A percentile compares a stretch with the other conserved stretches of the same genome.
phyloP scores from a whole-genome alignment of 2,797 vertebrate genomes.

The Pagetopsis macropterus region DNA sequence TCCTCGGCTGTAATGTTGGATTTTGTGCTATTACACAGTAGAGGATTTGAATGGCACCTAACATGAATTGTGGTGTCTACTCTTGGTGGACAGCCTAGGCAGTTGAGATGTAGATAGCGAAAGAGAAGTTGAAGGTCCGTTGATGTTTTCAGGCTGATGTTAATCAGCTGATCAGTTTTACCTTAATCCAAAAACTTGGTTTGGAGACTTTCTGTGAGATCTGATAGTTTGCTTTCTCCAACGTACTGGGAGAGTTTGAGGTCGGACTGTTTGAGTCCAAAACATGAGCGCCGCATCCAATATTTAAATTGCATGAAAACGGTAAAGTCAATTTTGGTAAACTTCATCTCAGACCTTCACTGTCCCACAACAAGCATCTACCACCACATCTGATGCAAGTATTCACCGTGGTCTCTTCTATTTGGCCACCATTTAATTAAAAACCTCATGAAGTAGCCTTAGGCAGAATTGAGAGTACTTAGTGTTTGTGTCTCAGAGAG shows the following conservation, averaged over 20 bases:
- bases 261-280: constrained; percentile 2
- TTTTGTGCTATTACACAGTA: not conserved
- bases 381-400: constrained; percentile 39
- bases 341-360: constrained; percentile 4
- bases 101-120: constrained; percentile 26
- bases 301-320: constrained; percentile 35
- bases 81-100: constrained; percentile 6
- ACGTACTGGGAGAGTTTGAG: constrained; percentile 30
- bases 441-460: constrained; percentile 19
- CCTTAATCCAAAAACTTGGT: constrained; percentile 48
- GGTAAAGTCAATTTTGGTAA: constrained; percentile 23
- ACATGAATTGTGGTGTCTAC: constrained; percentile 26
- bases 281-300: constrained; percentile 19
- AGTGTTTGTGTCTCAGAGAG: constrained; percentile 14
- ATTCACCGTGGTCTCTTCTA: constrained; percentile 33
- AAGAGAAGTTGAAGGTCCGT: constrained; percentile 68
- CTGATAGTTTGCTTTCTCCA: constrained; percentile 5
- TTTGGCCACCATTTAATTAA: constrained; percentile 28
- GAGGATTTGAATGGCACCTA: constrained; percentile 36
- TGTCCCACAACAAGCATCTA: constrained; percentile 25
- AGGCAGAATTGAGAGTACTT: constrained; percentile 6
- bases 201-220: constrained; percentile 36
- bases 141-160: constrained; percentile 61
- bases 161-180: constrained; percentile 35
- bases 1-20: not conserved